These are phyloP conservation scores for Ganaspis brasiliensis DNA, from an alignment of 2,888 invertebrate species.

Conservation along the genomic window DNA sequence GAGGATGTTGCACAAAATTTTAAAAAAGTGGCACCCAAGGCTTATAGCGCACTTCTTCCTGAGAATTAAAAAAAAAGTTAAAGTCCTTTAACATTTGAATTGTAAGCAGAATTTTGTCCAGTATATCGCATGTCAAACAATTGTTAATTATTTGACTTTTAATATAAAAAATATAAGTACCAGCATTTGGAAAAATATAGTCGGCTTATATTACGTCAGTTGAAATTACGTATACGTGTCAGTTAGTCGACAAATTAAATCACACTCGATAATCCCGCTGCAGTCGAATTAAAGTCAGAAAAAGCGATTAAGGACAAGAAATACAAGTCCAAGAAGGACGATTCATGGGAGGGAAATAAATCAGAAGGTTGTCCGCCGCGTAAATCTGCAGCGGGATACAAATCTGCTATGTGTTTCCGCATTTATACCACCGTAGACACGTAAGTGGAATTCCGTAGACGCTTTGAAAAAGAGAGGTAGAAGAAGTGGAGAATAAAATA, in stretches of 20 bases:
- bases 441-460: conserved; percentile 36
- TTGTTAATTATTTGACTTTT: no score
- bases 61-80: no score
- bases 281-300: conserved; percentile 25
- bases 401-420: conserved; percentile 51
- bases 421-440: conserved; percentile 40
- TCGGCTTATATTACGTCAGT: no score
- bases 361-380: conserved; percentile 50
- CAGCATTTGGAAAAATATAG: no score
- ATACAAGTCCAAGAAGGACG: conserved; percentile 9
- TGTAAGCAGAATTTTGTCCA: no score
- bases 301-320: conserved; percentile 34
- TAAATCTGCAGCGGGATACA: conserved; percentile 59
- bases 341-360: conserved; percentile 50
- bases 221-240: no score
- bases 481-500: background rate
- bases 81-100: no score
- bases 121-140: no score
- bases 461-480: conserved; percentile 5
- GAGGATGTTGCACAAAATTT: no score
- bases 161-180: no score
- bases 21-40: no score
- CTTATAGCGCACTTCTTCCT: no score
- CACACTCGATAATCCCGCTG: conserved; percentile 9
- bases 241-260: background rate